These are phyloP conservation scores for Cydia strobilella DNA, from an alignment of 1,140 invertebrate species.

Conservation along the genomic window DNA sequence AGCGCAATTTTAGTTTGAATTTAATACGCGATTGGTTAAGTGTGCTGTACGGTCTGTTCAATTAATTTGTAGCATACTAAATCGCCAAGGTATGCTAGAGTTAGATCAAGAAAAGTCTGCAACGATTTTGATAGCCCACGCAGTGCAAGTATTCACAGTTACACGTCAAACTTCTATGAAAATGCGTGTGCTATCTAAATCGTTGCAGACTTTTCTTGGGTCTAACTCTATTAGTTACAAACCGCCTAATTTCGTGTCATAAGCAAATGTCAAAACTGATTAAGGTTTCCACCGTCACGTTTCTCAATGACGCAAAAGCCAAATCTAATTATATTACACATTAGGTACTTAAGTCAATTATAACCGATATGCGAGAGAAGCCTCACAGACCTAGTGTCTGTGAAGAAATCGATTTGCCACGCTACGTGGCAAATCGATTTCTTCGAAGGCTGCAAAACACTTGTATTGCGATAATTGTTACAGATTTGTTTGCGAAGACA, in stretches of 20 bases:
- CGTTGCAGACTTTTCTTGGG: too few relatives aligned
- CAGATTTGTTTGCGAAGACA: neutral
- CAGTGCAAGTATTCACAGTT: too few relatives aligned
- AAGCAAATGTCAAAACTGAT: constrained; percentile 26
- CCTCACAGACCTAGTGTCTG: neutral
- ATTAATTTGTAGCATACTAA: neutral
- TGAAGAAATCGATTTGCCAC: too few relatives aligned
- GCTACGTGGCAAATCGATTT: constrained; percentile 12
- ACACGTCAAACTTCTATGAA: too few relatives aligned
- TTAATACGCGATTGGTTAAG: neutral
- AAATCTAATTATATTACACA: constrained; percentile 27
- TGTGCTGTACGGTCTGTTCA: neutral
- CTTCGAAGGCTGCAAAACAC: neutral
- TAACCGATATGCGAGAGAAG: constrained; percentile 14
- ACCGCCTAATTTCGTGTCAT: constrained; percentile 7
- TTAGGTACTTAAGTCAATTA: constrained; percentile 27
- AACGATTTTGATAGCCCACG: too few relatives aligned
- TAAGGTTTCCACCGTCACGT: constrained; percentile 19
- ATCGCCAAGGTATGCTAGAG: neutral
- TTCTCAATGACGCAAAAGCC: constrained; percentile 29
- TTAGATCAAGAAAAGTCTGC: too few relatives aligned
- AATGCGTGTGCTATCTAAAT: too few relatives aligned
- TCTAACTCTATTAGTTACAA: constrained; percentile 3
- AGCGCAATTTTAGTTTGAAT: neutral
- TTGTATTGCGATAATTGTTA: constrained; percentile 1